These are phyloP conservation scores for Heliconius cydno DNA, from an alignment of 2,888 invertebrate genomes.

Conservation along the genomic window DNA sequence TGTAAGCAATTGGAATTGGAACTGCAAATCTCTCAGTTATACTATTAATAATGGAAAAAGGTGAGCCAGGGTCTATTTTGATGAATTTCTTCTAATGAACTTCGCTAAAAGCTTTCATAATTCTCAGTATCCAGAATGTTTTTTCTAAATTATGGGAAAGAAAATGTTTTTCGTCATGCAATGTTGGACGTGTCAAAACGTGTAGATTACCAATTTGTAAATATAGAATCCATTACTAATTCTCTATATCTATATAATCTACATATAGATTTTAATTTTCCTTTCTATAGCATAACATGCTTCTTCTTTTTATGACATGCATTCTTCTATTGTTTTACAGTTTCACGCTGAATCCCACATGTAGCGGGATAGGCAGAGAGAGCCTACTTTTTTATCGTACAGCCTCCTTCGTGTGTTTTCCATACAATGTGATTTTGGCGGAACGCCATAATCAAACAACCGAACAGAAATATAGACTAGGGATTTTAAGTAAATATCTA, in stretches of 20 bases:
- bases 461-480: too few species aligned
- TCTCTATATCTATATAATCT: too few species aligned
- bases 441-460: too few species aligned
- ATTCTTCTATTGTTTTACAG: too few species aligned
- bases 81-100: conserved; percentile 23
- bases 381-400: too few species aligned
- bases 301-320: too few species aligned
- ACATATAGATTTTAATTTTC: too few species aligned
- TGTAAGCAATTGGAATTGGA: conserved; percentile 51
- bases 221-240: neutral
- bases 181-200: conserved; percentile 31
- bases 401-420: too few species aligned
- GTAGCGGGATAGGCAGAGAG: too few species aligned
- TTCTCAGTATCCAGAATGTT: conserved; percentile 21
- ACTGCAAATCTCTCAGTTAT: conserved; percentile 52
- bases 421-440: too few species aligned
- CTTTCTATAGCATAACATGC: too few species aligned
- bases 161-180: conserved; percentile 60
- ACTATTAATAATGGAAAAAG: conserved; percentile 50
- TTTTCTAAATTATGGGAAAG: conserved; percentile 30
- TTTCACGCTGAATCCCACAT: too few species aligned
- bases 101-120: conserved; percentile 32
- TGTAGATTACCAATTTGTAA: neutral
- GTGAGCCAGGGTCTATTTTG: neutral
- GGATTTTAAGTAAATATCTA: neutral